phyloP scores from a whole-genome alignment of 2,797 vertebrate genomes.

The Lophotriccus pileatus region DNA sequence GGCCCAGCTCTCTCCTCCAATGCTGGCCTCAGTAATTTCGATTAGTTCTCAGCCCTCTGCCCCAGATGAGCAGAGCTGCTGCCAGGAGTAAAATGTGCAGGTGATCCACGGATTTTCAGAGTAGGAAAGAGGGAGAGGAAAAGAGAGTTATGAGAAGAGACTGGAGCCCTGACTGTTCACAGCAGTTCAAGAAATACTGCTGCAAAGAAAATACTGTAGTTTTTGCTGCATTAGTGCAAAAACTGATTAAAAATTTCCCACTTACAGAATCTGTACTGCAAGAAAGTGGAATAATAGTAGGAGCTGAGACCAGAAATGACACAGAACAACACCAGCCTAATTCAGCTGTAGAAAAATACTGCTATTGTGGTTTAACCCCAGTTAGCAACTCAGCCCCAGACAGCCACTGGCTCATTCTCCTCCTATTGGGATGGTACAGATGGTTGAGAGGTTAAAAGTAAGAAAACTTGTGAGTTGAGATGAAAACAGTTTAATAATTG shows the following conservation, averaged over 20 bases:
- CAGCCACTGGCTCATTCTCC: background rate
- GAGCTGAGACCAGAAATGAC: background rate
- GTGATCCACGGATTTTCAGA: background rate
- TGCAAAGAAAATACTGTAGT: background rate
- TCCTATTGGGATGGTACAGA: background rate
- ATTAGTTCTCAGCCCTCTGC: background rate
- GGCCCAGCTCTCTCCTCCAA: background rate
- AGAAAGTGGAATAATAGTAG: background rate
- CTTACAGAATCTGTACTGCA: background rate
- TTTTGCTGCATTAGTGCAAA: background rate
- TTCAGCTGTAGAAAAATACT: background rate
- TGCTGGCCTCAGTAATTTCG: background rate
- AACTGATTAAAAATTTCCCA: background rate
- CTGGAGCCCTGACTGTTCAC: background rate
- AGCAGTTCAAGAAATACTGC: background rate
- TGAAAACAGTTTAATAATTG: background rate
- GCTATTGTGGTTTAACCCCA: background rate
- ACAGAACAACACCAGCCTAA: fast-evolving
- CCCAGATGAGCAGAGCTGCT: background rate
- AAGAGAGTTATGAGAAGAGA: background rate
- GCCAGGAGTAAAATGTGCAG: background rate
- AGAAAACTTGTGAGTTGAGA: background rate
- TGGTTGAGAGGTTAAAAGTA: background rate
- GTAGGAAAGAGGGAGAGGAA: background rate
- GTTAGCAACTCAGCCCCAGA: background rate